Conservation (phyloP, 2,113 vertebrate genomes). For the Crotalus tigris region DNA sequence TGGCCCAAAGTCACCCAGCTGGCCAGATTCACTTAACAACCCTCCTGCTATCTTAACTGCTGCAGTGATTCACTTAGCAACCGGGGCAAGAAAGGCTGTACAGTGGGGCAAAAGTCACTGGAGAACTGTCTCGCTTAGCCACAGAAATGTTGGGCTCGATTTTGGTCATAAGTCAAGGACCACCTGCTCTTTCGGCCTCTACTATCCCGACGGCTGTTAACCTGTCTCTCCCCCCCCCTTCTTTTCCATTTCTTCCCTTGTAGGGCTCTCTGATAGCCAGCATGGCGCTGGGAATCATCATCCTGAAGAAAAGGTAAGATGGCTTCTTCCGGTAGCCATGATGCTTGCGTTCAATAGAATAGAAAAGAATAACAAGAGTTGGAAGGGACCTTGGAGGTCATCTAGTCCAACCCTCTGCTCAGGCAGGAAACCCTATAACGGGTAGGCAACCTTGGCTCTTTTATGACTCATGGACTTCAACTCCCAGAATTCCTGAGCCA, state of each 20-base stretch:
- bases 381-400: too few species aligned
- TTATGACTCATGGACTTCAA: too few species aligned
- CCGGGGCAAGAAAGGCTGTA: neutral
- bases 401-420: too few species aligned
- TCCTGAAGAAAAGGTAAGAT: slow-evolving; percentile 92
- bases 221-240: neutral
- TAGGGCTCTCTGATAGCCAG: slow-evolving; percentile 97
- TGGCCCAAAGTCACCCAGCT: too few species aligned
- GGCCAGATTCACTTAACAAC: too few species aligned
- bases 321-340: neutral
- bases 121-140: fast-evolving
- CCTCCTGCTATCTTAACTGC: too few species aligned
- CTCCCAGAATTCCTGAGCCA: too few species aligned
- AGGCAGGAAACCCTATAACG: too few species aligned
- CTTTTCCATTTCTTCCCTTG: slow-evolving; percentile 24
- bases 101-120: neutral
- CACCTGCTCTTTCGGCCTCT: neutral
- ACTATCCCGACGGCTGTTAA: fast-evolving
- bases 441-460: too few species aligned
- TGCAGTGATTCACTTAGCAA: too few species aligned
- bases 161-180: neutral
- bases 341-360: neutral
- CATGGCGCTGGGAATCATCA: slow-evolving; percentile 92
- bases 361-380: too few species aligned
- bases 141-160: neutral